Evolutionary conservation across 2,113 vertebrate genomes (phyloP).

Genomic region (Pelecanoides urinatrix): DNA sequence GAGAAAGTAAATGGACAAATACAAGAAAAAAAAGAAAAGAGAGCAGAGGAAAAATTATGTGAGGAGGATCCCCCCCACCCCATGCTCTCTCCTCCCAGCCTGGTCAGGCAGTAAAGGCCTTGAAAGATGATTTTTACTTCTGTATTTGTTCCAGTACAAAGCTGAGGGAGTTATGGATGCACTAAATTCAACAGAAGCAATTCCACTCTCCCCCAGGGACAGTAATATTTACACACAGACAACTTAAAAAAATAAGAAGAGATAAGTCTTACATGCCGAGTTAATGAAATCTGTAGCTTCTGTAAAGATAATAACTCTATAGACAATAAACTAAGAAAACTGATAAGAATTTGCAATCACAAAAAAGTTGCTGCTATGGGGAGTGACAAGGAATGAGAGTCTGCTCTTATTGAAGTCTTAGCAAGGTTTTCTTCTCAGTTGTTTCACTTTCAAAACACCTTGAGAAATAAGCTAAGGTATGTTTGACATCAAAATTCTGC

Average conservation of each 20-base stretch:
- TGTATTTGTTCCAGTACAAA: neutral
- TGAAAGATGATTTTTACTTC: neutral
- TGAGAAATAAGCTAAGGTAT: neutral
- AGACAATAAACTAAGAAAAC: constrained; percentile 11
- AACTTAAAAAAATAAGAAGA: constrained; percentile 16
- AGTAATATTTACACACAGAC: neutral
- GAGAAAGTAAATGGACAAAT: neutral
- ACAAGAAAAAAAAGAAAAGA: neutral
- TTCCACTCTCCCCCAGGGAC: neutral
- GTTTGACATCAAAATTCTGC: neutral
- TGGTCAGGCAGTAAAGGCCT: neutral
- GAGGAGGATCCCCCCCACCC: neutral
- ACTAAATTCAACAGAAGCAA: neutral
- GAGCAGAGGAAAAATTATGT: neutral
- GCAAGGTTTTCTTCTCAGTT: neutral
- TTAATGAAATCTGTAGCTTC: constrained; percentile 31
- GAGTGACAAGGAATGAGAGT: neutral
- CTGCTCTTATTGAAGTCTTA: neutral
- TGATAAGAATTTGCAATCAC: neutral
- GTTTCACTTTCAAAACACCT: neutral
- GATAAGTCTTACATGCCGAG: neutral
- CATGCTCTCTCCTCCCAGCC: neutral
- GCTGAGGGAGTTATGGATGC: neutral
- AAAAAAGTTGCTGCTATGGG: neutral
- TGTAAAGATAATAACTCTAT: neutral